phyloP scores from a whole-genome alignment of 2,888 invertebrate species.

The Volucella inflata region DNA sequence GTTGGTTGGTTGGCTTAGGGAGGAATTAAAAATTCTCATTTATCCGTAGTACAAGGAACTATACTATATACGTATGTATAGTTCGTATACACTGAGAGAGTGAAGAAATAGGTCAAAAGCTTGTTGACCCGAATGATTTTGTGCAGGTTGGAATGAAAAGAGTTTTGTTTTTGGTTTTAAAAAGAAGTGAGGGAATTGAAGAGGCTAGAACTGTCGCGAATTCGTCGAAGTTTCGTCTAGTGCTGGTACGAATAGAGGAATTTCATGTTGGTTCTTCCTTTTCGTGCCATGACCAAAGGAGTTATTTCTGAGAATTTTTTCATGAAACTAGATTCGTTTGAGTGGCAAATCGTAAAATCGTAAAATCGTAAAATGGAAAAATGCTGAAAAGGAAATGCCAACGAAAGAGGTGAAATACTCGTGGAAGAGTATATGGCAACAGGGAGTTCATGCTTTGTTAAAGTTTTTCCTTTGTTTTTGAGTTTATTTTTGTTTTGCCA shows the following conservation, averaged over 20 bases:
- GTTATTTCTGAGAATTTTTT: too few species aligned
- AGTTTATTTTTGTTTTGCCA: background rate
- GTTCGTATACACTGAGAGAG: slow-evolving; percentile 4
- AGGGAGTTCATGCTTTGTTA: background rate
- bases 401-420: background rate
- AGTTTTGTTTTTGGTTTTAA: too few species aligned
- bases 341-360: too few species aligned
- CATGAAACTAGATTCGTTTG: too few species aligned
- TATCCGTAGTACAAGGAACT: slow-evolving; percentile 19
- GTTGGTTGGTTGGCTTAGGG: slow-evolving; percentile 2
- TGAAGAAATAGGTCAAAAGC: slow-evolving; percentile 67
- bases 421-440: background rate
- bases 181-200: too few species aligned
- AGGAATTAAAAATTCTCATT: slow-evolving; percentile 65
- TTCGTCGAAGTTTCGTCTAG: too few species aligned
- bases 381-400: background rate
- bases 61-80: background rate
- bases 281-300: too few species aligned
- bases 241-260: too few species aligned
- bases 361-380: too few species aligned
- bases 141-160: background rate
- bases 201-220: too few species aligned
- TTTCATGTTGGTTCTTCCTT: too few species aligned
- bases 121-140: slow-evolving; percentile 64
- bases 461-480: background rate